Percentiles rank a stretch among this genome's conserved stretches.
phyloP scores from a whole-genome alignment of 2,888 invertebrate genomes.

The Mechanitis messenoides region DNA sequence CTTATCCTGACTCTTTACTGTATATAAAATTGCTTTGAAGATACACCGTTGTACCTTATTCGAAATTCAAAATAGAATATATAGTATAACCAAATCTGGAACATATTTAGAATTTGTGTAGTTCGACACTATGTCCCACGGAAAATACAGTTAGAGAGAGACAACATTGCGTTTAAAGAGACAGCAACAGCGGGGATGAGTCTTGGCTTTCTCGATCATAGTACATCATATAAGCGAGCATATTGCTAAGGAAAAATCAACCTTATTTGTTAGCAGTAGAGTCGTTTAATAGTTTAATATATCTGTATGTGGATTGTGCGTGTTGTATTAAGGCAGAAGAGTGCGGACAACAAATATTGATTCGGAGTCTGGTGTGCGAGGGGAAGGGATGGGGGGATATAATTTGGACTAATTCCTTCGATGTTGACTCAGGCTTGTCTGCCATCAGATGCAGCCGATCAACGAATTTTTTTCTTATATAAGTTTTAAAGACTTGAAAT shows the following conservation, averaged over 20 bases:
- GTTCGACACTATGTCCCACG: conserved; percentile 44
- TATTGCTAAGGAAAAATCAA: conserved; percentile 18
- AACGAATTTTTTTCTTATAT: conserved; percentile 54
- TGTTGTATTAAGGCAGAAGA: conserved; percentile 75
- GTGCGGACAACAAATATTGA: conserved; percentile 78
- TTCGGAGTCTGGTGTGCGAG: conserved; percentile 59
- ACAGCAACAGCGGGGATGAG: conserved; percentile 67
- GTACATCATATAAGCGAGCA: conserved; percentile 37
- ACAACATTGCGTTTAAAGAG: conserved; percentile 70
- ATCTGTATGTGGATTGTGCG: conserved; percentile 63
- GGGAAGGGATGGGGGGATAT: conserved; percentile 53
- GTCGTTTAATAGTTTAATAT: conserved; percentile 23
- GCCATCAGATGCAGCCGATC: conserved; percentile 50
- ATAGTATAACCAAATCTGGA: neutral
- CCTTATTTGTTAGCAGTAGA: conserved; percentile 9
- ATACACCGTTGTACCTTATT: no score
- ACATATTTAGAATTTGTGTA: conserved; percentile 21
- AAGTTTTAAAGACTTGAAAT: conserved; percentile 42
- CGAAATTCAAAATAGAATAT: neutral
- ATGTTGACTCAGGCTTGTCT: conserved; percentile 73
- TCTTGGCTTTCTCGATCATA: conserved; percentile 34
- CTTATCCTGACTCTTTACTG: neutral
- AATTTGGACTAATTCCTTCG: conserved; percentile 76
- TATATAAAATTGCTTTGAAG: no score
- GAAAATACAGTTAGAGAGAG: conserved; percentile 68